phyloP scores from a whole-genome alignment of 2,113 vertebrate genomes.

The Fulmarus glacialis region DNA sequence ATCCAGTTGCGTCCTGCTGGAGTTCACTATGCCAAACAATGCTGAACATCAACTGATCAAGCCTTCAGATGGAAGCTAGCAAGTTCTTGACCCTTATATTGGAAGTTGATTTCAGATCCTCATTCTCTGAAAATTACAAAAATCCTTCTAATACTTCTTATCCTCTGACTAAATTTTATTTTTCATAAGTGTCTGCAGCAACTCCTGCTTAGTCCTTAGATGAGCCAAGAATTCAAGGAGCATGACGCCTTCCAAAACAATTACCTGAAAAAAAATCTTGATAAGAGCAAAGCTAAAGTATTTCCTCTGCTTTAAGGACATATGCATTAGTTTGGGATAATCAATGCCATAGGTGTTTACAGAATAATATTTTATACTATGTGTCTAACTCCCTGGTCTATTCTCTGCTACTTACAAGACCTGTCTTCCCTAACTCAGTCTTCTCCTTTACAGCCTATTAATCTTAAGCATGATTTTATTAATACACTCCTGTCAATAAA shows the following conservation, averaged over 20 bases:
- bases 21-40: neutral
- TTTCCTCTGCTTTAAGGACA: neutral
- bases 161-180: neutral
- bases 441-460: neutral
- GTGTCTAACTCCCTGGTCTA: neutral
- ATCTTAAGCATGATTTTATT: neutral
- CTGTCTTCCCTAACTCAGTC: neutral
- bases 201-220: neutral
- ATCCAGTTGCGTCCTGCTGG: neutral
- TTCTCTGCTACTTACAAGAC: neutral
- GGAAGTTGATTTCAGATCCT: neutral
- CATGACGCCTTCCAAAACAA: neutral
- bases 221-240: neutral
- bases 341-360: neutral
- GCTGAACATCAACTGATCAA: neutral
- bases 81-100: neutral
- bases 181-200: neutral
- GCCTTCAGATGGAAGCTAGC: neutral
- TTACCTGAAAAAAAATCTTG: neutral
- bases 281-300: neutral
- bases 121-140: neutral
- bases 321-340: neutral
- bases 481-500: neutral
- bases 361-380: neutral
- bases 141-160: neutral